A percentile compares a stretch with the other conserved stretches of the same genome.
These are phyloP conservation scores for Xylocopa sonorina DNA, from an alignment of 1,140 invertebrate genomes.

Conservation along the genomic window DNA sequence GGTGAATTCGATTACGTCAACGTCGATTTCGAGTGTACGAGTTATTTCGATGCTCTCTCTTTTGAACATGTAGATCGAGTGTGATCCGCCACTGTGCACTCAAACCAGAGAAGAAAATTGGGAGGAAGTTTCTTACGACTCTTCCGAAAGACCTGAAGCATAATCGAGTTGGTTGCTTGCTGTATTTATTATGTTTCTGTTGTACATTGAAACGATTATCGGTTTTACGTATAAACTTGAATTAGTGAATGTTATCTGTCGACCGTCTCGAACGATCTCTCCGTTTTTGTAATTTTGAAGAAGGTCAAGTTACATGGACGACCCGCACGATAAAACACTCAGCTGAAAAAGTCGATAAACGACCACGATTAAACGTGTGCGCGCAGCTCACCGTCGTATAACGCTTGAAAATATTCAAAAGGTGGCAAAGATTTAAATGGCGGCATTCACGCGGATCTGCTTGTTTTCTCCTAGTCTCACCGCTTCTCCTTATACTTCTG, in stretches of 20 bases:
- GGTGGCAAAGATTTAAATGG: too few species aligned
- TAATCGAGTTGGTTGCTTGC: conserved; percentile 29
- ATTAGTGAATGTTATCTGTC: conserved; percentile 25
- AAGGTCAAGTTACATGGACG: not conserved
- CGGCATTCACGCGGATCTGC: too few species aligned
- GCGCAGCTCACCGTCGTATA: not conserved
- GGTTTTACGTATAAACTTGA: not conserved
- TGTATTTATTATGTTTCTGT: too few species aligned
- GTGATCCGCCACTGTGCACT: too few species aligned
- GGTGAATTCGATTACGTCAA: not conserved
- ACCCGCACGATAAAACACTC: not conserved
- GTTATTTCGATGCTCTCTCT: not conserved
- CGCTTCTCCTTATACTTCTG: too few species aligned
- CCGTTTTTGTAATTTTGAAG: conserved; percentile 1
- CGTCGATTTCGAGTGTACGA: not conserved
- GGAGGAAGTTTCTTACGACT: too few species aligned
- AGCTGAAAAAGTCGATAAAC: conserved; percentile 6
- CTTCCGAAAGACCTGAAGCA: not conserved
- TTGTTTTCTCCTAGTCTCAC: too few species aligned
- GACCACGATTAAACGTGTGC: too few species aligned
- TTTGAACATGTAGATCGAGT: too few species aligned
- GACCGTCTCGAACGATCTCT: not conserved
- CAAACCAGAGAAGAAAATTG: too few species aligned
- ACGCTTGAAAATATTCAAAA: too few species aligned
- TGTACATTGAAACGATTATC: conserved; percentile 17